Evolutionary conservation across 2,888 invertebrate genomes (phyloP), one percentile per base, ranked within the genome.

Genomic region (Ctenicera cuprea): DNA sequence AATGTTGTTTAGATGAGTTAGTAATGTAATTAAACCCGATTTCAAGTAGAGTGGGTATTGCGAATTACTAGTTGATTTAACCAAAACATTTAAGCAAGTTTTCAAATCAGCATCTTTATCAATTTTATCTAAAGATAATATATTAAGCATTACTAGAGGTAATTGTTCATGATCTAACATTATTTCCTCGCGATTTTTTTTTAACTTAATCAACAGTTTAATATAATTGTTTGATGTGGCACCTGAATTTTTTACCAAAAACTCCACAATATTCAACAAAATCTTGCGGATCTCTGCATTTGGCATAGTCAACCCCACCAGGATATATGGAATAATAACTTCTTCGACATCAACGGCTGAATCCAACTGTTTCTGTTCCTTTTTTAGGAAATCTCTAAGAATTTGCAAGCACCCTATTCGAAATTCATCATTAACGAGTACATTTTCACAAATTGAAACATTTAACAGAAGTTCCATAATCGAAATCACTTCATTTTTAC

Each of bases 161-260:
- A 93, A 85, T 82, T 94, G 94, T 75, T 93, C 91, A 41, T 89
- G 86, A 80, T 95, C 94, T 75, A 93, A 84, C 30, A 89, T 77
- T 45, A 95, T 87, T 82, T 94, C 94, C 67, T 90, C 87, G 73
- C 87, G 87, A 50, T 90, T 89, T 3, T 82, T 77, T n/a, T 86
- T 71, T 0, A 92, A 75, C 79, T 90, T 88, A 69, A 87, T 84
- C 20, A 91, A 77, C 7, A 92, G 78, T 2, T 88, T 83, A 18
- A 87, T 83, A 76, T 90, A 89, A 9, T 87, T 83, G 1, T 87
- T n/a, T 0, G 11, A 78, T 0, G 86, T 86, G 33, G 87, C 84
- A 66, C 87, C 83, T 20, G 54, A 14, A 45, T 20, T 84, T 0
- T 85, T 82, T 33, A 84, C 82, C 61, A 90, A 77, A 71, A 81